phyloP scores from a whole-genome alignment of 1,140 invertebrate species.

The Trichogramma pretiosum region DNA sequence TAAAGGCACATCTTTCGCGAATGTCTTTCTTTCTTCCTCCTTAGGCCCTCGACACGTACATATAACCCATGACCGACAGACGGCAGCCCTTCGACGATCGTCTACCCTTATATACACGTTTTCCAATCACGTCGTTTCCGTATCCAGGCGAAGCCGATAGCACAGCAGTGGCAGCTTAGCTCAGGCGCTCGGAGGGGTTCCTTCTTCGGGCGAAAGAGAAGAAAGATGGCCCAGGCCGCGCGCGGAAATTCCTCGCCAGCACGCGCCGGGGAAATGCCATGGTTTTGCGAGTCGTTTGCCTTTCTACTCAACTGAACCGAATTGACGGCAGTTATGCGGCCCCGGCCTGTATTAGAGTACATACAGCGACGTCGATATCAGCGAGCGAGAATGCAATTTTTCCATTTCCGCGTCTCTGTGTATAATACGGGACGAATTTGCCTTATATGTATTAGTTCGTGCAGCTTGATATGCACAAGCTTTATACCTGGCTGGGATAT shows the following conservation, averaged over 20 bases:
- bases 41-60: conserved; percentile 19
- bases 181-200: not conserved
- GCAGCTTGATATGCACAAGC: too few relatives aligned
- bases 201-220: conserved; percentile 1
- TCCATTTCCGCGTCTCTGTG: too few relatives aligned
- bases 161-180: too few relatives aligned
- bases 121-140: conserved; percentile 38
- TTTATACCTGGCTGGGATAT: too few relatives aligned
- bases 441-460: too few relatives aligned
- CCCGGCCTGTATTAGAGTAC: too few relatives aligned
- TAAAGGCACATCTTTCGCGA: conserved; percentile 22
- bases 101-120: conserved; percentile 36
- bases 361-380: too few relatives aligned
- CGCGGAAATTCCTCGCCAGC: conserved; percentile 2
- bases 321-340: too few relatives aligned
- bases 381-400: too few relatives aligned
- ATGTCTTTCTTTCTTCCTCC: conserved; percentile 18
- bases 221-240: not conserved
- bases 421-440: too few relatives aligned
- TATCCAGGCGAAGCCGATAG: too few relatives aligned
- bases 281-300: conserved; percentile 13
- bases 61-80: conserved; percentile 20
- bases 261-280: conserved; percentile 11
- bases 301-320: too few relatives aligned
- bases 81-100: conserved; percentile 30